Evolutionary conservation across 2,113 vertebrate genomes (phyloP).

Genomic region (Condylura cristata): DNA sequence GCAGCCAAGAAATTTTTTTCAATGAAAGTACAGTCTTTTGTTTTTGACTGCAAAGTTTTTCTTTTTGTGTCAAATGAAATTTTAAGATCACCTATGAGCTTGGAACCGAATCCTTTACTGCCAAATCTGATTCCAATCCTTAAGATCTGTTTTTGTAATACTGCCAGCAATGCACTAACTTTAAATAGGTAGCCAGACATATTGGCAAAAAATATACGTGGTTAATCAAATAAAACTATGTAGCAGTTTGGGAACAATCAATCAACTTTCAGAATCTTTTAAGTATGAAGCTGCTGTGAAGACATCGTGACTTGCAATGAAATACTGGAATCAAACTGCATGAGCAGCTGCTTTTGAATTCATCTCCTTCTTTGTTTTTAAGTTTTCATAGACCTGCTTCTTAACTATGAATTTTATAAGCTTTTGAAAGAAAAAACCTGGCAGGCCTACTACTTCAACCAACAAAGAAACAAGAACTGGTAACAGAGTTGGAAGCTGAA

Average conservation of each 20-base stretch:
- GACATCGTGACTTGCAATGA: slow-evolving; percentile 67
- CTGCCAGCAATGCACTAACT: slow-evolving; percentile 83
- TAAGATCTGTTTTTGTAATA: slow-evolving; percentile 86
- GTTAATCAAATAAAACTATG: slow-evolving; percentile 88
- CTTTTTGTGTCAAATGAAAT: slow-evolving; percentile 87
- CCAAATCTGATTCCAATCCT: slow-evolving; percentile 87
- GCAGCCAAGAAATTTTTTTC: slow-evolving; percentile 79
- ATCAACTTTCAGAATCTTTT: slow-evolving; percentile 84
- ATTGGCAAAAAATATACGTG: slow-evolving; percentile 86
- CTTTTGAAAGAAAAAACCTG: slow-evolving; percentile 58
- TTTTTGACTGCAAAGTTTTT: slow-evolving; percentile 82
- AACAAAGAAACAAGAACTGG: slow-evolving; percentile 66
- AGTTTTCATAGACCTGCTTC: slow-evolving; percentile 69
- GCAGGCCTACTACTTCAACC: slow-evolving; percentile 50
- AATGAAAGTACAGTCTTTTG: slow-evolving; percentile 80
- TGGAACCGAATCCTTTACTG: slow-evolving; percentile 85
- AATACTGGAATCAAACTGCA: slow-evolving; percentile 61
- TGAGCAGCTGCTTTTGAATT: slow-evolving; percentile 76
- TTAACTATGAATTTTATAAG: slow-evolving; percentile 66
- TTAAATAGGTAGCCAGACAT: slow-evolving; percentile 87
- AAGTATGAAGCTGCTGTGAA: slow-evolving; percentile 78
- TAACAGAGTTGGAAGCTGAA: slow-evolving; percentile 75
- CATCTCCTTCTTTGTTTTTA: slow-evolving; percentile 65
- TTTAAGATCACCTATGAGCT: slow-evolving; percentile 87
- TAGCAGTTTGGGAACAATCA: slow-evolving; percentile 85